phyloP scores from a whole-genome alignment of 2,113 vertebrate genomes.

The Cyanoderma ruficeps region DNA sequence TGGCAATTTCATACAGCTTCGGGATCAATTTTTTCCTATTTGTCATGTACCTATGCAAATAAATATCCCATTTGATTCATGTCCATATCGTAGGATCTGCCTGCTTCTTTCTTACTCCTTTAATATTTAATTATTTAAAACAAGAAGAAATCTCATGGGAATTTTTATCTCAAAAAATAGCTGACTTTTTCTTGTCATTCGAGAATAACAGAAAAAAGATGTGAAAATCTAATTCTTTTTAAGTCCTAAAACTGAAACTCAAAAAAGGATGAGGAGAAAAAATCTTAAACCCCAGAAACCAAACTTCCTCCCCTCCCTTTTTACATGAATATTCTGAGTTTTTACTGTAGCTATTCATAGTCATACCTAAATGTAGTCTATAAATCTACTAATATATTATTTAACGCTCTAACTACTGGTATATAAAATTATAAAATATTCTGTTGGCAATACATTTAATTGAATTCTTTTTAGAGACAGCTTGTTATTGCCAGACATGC shows the following conservation, averaged over 20 bases:
- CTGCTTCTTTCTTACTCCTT: conserved; percentile 26
- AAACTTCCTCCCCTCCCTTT: background rate
- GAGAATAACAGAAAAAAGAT: conserved; percentile 22
- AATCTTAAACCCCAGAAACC: conserved; percentile 15
- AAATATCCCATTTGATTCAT: conserved; percentile 30
- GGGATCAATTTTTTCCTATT: conserved; percentile 8
- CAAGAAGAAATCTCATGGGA: background rate
- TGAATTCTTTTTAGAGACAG: conserved; percentile 42
- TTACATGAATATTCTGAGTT: conserved; percentile 4
- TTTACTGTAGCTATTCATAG: conserved; percentile 52
- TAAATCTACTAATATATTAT: conserved; percentile 66
- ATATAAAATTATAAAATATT: conserved; percentile 55
- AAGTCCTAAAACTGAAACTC: conserved; percentile 51
- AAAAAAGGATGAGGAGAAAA: background rate
- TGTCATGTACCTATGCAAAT: conserved; percentile 46
- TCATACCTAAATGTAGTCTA: conserved; percentile 43
- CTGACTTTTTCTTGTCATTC: conserved; percentile 6
- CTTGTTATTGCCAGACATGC: conserved; percentile 48
- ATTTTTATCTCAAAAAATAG: conserved; percentile 39
- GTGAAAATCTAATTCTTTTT: conserved; percentile 39
- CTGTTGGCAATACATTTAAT: conserved; percentile 50
- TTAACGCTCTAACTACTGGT: conserved; percentile 47
- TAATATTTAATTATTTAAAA: conserved; percentile 63
- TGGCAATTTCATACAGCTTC: conserved; percentile 11
- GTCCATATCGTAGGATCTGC: background rate